Evolutionary conservation across 2,797 vertebrate species (phyloP).

Genomic region (Potorous gilbertii): DNA sequence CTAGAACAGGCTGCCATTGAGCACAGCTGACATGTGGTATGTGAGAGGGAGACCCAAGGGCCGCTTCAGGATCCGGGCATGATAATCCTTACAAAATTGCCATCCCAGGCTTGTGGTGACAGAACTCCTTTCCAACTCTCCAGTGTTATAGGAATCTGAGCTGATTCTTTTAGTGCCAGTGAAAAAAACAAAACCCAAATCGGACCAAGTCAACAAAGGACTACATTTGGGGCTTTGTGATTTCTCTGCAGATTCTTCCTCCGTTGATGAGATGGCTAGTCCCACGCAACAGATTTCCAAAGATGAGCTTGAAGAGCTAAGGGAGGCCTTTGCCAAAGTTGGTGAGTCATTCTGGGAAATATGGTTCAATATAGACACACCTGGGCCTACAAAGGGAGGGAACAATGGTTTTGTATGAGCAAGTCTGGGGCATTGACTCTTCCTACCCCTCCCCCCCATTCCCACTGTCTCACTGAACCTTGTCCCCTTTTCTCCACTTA

Average conservation of each 20-base stretch:
- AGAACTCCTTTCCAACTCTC: neutral
- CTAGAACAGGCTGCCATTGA: neutral
- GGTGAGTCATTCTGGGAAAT: constrained; percentile 85
- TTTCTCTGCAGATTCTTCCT: constrained; percentile 83
- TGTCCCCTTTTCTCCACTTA: neutral
- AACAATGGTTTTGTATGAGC: constrained; percentile 6
- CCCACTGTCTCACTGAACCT: neutral
- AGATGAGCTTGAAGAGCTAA: constrained; percentile 96
- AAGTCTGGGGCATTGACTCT: neutral
- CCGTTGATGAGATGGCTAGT: constrained; percentile 91
- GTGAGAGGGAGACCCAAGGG: neutral
- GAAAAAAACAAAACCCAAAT: neutral
- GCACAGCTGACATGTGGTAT: neutral
- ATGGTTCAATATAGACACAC: neutral
- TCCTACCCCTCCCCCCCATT: neutral
- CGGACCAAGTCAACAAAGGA: neutral
- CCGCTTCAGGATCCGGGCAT: neutral
- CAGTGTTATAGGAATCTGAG: neutral
- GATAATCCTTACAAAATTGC: neutral
- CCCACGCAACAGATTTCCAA: constrained; percentile 91
- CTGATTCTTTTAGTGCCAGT: neutral
- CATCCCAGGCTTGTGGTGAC: neutral
- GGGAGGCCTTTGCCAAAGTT: constrained; percentile 93
- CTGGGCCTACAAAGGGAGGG: constrained; percentile 29
- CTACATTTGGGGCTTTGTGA: constrained; percentile 15